Evolutionary conservation across 2,797 vertebrate genomes (phyloP), one percentile per base, ranked within the genome.

Genomic region (Falco cherrug): DNA sequence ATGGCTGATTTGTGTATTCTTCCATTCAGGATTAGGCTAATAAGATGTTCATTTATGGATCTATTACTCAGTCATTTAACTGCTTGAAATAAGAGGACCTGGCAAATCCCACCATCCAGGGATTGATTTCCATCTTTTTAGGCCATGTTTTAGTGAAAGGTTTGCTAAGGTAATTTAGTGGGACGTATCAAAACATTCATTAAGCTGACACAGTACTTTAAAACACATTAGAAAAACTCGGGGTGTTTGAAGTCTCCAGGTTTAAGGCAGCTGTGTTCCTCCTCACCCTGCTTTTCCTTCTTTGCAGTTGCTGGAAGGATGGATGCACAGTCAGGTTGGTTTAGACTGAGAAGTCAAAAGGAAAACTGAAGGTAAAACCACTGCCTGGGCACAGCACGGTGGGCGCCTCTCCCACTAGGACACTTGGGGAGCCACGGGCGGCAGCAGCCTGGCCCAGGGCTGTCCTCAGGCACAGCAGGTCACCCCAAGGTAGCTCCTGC

Each of bases 11-110:
- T 98, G 96, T 98, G 98, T 98, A 97, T 97, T 97, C 96, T 95
- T 97, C 97, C 97, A 94, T 96, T 94, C 92, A 97, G 98, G 98
- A 98, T 97, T 96, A 97, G 97, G 95, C 98, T 98, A 98, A 98
- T 98, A 98, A 98, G 98, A 98, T 98, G 97, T 97, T 97, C 95
- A 75, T 97, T 98, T 98, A 98, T 97, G 92, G 97, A 97, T 97
- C 96, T 97, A 98, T 98, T 98, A 98, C 95, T 95, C 93, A 97
- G 97, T 97, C 96, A 96, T 96, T 98, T 97, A 96, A 95, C 92
- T 96, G 91, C 85, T 48, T 95, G 92, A 93, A 92, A 95, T 86
- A 95, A 69, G 47, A 91, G 78, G 74, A 92, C 47, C 0, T 0
- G 82, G 89, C 16, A 76, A 92, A 89, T 92, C 87, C 70, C 67